Base-by-base conservation (phyloP, 2,888 invertebrate species). In the Nematopogon swammerdamellus region DNA sequence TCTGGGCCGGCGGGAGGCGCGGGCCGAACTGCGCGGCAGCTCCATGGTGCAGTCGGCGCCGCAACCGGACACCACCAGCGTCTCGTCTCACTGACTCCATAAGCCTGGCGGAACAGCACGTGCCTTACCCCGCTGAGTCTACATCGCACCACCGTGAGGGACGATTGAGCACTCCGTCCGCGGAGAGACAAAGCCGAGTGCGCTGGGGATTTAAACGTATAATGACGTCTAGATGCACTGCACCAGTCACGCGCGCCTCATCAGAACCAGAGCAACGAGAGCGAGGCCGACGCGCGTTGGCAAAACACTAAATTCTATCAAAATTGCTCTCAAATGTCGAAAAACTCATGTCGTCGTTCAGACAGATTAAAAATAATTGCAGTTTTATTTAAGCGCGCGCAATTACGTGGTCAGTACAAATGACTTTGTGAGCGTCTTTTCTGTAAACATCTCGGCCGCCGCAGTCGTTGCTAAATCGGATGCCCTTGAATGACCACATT, bases 131-230 rank as follows among this genome's bases (percentile, higher is more conserved):
- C n/a, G n/a, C n/a, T n/a, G n/a, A n/a, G n/a, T n/a, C n/a, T n/a
- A n/a, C n/a, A n/a, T n/a, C 25, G 25, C 25, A 25, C 25, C n/a
- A n/a, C n/a, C n/a, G n/a, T 25, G 4, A 25, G 6, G 14, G 36
- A 36, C 36, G 14, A 36, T 25, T 25, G 25, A 4, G 25, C 25
- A 25, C 4, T 8, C 25, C 5, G 8, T 25, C 5, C 6, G 3
- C 36, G n/a, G 6, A 36, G 14, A 8, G 36, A 14, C 36, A 30
- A 50, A 30, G 45, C 44, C 20, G 50, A 44, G 36, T 47, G 44
- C 47, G 47, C 11, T 4, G 36, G 36, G 36, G 36, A 36, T 4
- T 14, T 36, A 36, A 36, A 36, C 36, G n/a, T 4, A 36, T 36
- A 36, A 36, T 8, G 14, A 14, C 11, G 14, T 36, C 25, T 25